phyloP scores from a whole-genome alignment of 2,113 vertebrate genomes.

The Cynoglossus semilaevis region DNA sequence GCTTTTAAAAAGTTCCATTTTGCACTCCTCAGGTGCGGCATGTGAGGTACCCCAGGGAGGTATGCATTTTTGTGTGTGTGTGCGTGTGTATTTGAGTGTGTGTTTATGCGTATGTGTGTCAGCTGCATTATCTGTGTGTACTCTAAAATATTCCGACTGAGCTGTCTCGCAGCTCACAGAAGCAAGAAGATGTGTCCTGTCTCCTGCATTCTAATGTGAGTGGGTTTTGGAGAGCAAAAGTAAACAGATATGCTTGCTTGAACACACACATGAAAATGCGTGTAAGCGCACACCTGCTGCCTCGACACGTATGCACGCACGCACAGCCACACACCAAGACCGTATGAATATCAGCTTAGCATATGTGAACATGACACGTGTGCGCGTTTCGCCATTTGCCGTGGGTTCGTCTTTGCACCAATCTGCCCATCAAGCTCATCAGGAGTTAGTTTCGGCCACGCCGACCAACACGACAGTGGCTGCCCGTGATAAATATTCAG shows the following conservation, averaged over 20 bases:
- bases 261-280: slow-evolving; percentile 59
- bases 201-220: slow-evolving; percentile 75
- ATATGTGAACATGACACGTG: slow-evolving; percentile 30
- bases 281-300: slow-evolving; percentile 59
- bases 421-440: slow-evolving; percentile 44
- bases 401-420: slow-evolving; percentile 35
- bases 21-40: slow-evolving; percentile 70
- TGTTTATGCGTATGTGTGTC: slow-evolving; percentile 14
- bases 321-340: slow-evolving; percentile 43
- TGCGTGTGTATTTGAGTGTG: not conserved
- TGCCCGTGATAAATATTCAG: slow-evolving; percentile 23
- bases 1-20: slow-evolving; percentile 78
- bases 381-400: slow-evolving; percentile 37
- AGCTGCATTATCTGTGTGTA: slow-evolving; percentile 56
- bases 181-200: slow-evolving; percentile 70
- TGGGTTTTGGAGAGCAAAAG: slow-evolving; percentile 66
- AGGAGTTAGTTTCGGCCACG: slow-evolving; percentile 9
- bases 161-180: slow-evolving; percentile 74
- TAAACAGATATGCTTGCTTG: slow-evolving; percentile 75
- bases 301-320: slow-evolving; percentile 51
- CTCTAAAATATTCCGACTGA: slow-evolving; percentile 75
- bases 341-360: slow-evolving; percentile 33
- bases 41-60: slow-evolving; percentile 70
- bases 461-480: slow-evolving; percentile 26
- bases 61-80: slow-evolving; percentile 40